Evolutionary conservation across 2,888 invertebrate species (phyloP).

Genomic region (Chymomyza procnemis): DNA sequence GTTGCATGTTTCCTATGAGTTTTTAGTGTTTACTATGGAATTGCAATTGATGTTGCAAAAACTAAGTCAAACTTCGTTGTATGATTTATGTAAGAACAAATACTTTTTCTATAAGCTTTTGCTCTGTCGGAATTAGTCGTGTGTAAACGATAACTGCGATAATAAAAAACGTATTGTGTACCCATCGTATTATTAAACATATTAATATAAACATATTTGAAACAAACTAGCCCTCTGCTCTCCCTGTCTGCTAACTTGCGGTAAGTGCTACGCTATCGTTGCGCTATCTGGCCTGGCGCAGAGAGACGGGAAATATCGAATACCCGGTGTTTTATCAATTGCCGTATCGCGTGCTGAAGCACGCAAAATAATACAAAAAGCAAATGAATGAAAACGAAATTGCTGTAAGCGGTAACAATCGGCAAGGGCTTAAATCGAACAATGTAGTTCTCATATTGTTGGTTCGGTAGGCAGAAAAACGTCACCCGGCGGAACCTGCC

Average conservation of each 20-base stretch:
- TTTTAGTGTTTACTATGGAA: slow-evolving; percentile 36
- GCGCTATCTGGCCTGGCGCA: not conserved
- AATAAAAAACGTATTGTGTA: slow-evolving; percentile 13
- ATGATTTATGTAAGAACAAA: slow-evolving; percentile 58
- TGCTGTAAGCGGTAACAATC: slow-evolving; percentile 37
- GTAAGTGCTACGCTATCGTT: not conserved
- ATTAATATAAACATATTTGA: slow-evolving; percentile 39
- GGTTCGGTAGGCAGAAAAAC: slow-evolving; percentile 2
- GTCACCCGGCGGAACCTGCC: not conserved
- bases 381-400: slow-evolving; percentile 40
- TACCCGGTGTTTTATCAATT: slow-evolving; percentile 71
- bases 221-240: slow-evolving; percentile 21
- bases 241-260: slow-evolving; percentile 18
- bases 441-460: slow-evolving; percentile 46
- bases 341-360: slow-evolving; percentile 62
- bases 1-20: slow-evolving; percentile 10
- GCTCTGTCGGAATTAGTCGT: slow-evolving; percentile 52
- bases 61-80: slow-evolving; percentile 54
- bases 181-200: slow-evolving; percentile 12
- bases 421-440: slow-evolving; percentile 35
- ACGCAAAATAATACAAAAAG: slow-evolving; percentile 41
- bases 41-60: slow-evolving; percentile 48
- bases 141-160: slow-evolving; percentile 54
- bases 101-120: no score
- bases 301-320: slow-evolving; percentile 58